A percentile compares a stretch with the other conserved stretches of the same genome.
Conservation (phyloP, 2,888 invertebrate species). For the Dicyrtoma fusca region DNA sequence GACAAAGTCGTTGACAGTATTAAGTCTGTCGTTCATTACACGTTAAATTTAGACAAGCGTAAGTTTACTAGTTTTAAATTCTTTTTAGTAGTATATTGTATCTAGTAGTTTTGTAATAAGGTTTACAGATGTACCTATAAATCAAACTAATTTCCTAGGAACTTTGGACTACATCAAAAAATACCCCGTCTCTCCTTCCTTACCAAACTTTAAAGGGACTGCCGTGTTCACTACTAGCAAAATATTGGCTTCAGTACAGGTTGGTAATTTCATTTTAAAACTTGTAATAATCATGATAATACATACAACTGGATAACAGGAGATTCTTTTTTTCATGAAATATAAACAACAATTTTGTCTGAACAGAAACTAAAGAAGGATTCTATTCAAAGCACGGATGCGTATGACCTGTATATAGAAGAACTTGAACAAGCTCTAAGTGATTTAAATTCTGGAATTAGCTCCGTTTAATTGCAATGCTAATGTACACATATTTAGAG, state of each 20-base stretch:
- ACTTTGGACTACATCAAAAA: slow-evolving; percentile 23
- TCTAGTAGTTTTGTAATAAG: neutral
- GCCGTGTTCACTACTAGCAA: slow-evolving; percentile 24
- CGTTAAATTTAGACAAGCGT: slow-evolving; percentile 29
- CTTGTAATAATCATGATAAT: too few species aligned
- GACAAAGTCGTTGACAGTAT: slow-evolving; percentile 20
- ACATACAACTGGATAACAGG: too few species aligned
- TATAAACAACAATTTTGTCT: too few species aligned
- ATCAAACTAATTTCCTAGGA: slow-evolving; percentile 10
- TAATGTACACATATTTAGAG: too few species aligned
- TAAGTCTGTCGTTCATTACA: slow-evolving; percentile 25
- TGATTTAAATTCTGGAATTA: slow-evolving; percentile 10
- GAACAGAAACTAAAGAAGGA: slow-evolving; percentile 17
- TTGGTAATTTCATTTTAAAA: too few species aligned
- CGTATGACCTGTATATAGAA: slow-evolving; percentile 7
- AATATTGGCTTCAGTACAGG: slow-evolving; percentile 26
- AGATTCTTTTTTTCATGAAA: too few species aligned
- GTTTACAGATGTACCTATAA: too few species aligned
- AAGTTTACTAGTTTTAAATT: slow-evolving; percentile 14
- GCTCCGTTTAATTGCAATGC: too few species aligned
- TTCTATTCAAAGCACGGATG: slow-evolving; percentile 1
- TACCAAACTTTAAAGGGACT: slow-evolving; percentile 16
- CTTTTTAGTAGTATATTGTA: neutral
- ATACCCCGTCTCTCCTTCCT: slow-evolving; percentile 18
- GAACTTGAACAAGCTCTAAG: neutral